These are phyloP conservation scores for Gastrophryne carolinensis DNA, from an alignment of 2,797 vertebrate genomes.

Conservation along the genomic window DNA sequence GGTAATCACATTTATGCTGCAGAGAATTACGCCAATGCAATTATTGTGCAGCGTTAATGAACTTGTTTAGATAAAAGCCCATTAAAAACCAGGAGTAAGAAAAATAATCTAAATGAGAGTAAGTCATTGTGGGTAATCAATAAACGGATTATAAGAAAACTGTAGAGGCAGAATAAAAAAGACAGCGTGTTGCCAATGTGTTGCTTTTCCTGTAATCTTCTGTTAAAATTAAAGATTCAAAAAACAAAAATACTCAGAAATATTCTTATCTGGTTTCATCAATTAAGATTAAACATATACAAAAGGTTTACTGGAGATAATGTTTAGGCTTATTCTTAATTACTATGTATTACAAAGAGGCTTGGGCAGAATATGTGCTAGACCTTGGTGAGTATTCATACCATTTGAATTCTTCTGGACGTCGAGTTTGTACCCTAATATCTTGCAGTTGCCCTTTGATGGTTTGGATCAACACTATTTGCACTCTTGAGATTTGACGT, in stretches of 20 bases:
- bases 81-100: conserved; percentile 32
- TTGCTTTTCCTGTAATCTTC: background rate
- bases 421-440: too few species aligned
- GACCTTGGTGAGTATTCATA: too few species aligned
- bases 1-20: conserved; percentile 29
- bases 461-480: too few species aligned
- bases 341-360: too few species aligned
- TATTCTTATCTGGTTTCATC: background rate
- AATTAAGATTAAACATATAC: too few species aligned
- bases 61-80: conserved; percentile 47
- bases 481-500: too few species aligned
- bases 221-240: background rate
- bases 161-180: background rate
- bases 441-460: too few species aligned
- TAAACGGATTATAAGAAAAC: conserved; percentile 39
- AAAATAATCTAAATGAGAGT: conserved; percentile 24
- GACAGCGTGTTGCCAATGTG: background rate
- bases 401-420: too few species aligned
- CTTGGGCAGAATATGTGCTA: too few species aligned
- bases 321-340: too few species aligned
- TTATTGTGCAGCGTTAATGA: conserved; percentile 38
- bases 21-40: conserved; percentile 33
- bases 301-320: too few species aligned
- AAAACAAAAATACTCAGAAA: background rate
- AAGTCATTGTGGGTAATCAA: conserved; percentile 27